Percentiles rank a stretch among this genome's conserved stretches.
Evolutionary conservation across 2,113 vertebrate species (phyloP).

Genomic region (Leptobrachium leishanense): DNA sequence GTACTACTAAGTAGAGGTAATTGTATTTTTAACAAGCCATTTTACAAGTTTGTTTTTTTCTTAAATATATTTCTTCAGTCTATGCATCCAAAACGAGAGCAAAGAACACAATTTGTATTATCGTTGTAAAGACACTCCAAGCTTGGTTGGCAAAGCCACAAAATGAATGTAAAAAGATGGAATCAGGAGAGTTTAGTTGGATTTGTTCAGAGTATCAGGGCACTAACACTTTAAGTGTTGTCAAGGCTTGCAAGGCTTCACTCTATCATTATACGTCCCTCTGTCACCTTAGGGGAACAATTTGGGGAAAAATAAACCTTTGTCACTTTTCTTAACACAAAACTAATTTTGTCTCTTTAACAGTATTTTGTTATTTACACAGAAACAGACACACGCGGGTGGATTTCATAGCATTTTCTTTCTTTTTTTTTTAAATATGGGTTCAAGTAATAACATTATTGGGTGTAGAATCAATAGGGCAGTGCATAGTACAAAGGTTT

Average conservation of each 20-base stretch:
- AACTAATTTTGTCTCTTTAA: constrained; percentile 60
- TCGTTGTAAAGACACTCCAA: constrained; percentile 95
- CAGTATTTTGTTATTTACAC: constrained; percentile 89
- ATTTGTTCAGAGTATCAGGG: constrained; percentile 86
- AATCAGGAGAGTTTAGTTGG: constrained; percentile 79
- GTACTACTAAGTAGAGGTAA: constrained; percentile 99
- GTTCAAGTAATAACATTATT: constrained; percentile 97
- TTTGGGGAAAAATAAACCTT: constrained; percentile 58
- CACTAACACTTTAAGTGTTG: constrained; percentile 52
- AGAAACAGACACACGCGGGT: constrained; percentile 78
- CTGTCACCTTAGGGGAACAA: constrained; percentile 43
- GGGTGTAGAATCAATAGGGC: constrained; percentile 99
- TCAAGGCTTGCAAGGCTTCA: constrained; percentile 4
- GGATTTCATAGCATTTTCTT: constrained; percentile 76
- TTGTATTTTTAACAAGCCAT: constrained; percentile 98
- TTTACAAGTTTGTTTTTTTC: constrained; percentile 82
- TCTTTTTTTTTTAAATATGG: constrained; percentile 76
- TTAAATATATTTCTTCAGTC: constrained; percentile 83
- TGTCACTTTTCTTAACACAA: constrained; percentile 69
- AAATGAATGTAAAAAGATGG: constrained; percentile 82
- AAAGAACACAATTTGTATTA: constrained; percentile 96
- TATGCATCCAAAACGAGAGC: constrained; percentile 99
- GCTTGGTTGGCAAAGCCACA: constrained; percentile 94
- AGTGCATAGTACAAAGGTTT: constrained; percentile 99
- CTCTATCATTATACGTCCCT: not conserved